A percentile compares a stretch with the other conserved stretches of the same genome.
phyloP scores from a whole-genome alignment of 2,888 invertebrate species.

The Coelopa pilipes region DNA sequence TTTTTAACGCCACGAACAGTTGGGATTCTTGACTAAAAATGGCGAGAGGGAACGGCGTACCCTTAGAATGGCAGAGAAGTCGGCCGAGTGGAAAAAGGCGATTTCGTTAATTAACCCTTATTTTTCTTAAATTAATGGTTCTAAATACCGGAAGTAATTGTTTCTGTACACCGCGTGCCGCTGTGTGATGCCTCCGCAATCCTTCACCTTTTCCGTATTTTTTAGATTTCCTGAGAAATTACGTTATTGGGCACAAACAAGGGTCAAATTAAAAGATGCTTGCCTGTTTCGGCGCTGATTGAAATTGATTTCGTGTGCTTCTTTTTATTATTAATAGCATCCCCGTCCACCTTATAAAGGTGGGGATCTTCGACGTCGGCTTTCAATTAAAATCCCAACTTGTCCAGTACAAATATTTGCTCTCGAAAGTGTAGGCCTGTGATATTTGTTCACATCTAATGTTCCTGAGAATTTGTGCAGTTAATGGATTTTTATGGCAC shows the following conservation, averaged over 20 bases:
- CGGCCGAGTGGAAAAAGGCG: slow-evolving; percentile 45
- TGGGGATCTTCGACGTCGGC: slow-evolving; percentile 23
- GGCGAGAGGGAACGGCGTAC: no score
- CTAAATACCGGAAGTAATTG: slow-evolving; percentile 49
- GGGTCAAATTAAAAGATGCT: slow-evolving; percentile 51
- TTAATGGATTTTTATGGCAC: slow-evolving; percentile 41
- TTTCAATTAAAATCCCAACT: slow-evolving; percentile 19
- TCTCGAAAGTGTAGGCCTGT: slow-evolving; percentile 16
- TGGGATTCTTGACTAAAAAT: not conserved
- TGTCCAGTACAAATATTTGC: slow-evolving; percentile 14
- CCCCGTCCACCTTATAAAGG: slow-evolving; percentile 36
- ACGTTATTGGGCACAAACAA: slow-evolving; percentile 43
- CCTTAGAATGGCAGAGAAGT: slow-evolving; percentile 39
- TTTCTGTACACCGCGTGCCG: slow-evolving; percentile 38
- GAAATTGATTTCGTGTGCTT: slow-evolving; percentile 24
- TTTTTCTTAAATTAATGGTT: slow-evolving; percentile 50
- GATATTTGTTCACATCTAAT: not conserved
- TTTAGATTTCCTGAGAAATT: slow-evolving; percentile 12
- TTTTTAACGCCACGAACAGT: slow-evolving; percentile 41
- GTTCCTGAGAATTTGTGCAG: slow-evolving; percentile 36
- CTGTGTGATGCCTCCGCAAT: not conserved
- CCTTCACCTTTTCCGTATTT: no score
- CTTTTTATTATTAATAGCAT: slow-evolving; percentile 11
- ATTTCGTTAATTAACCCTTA: slow-evolving; percentile 51
- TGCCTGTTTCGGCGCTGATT: slow-evolving; percentile 38